Conservation (phyloP, 2,113 vertebrate species). For the Psettodes erumei region DNA sequence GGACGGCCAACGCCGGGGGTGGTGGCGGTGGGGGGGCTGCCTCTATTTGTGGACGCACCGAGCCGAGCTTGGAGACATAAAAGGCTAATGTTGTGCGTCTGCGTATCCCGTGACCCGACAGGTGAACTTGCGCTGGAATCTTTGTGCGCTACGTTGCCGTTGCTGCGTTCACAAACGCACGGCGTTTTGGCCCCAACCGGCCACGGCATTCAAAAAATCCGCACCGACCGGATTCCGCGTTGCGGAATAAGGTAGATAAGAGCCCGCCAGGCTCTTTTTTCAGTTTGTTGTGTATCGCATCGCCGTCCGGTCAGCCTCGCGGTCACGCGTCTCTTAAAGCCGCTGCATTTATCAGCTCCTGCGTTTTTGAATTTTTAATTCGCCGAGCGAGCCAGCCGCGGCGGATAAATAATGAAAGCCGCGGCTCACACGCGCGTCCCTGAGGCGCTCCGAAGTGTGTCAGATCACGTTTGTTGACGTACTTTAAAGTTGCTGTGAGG, state of each 20-base stretch:
- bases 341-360: no score
- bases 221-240: not conserved
- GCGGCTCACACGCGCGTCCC: not conserved
- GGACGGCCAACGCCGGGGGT: conserved; percentile 32
- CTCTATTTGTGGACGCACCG: conserved; percentile 70
- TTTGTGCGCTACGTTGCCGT: not conserved
- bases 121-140: not conserved
- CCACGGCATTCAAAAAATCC: not conserved
- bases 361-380: conserved; percentile 2
- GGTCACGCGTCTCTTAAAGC: not conserved
- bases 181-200: not conserved
- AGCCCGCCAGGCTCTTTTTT: not conserved
- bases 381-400: not conserved
- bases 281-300: not conserved
- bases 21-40: no score
- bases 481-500: conserved; percentile 40
- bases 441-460: conserved; percentile 1
- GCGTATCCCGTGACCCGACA: conserved; percentile 3
- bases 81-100: conserved; percentile 46
- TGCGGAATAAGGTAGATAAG: not conserved
- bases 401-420: conserved; percentile 1
- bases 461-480: conserved; percentile 36
- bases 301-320: not conserved
- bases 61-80: conserved; percentile 42
- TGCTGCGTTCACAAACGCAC: no score